Base-by-base conservation (phyloP, 1,140 invertebrate genomes). In the Microplitis demolitor region DNA sequence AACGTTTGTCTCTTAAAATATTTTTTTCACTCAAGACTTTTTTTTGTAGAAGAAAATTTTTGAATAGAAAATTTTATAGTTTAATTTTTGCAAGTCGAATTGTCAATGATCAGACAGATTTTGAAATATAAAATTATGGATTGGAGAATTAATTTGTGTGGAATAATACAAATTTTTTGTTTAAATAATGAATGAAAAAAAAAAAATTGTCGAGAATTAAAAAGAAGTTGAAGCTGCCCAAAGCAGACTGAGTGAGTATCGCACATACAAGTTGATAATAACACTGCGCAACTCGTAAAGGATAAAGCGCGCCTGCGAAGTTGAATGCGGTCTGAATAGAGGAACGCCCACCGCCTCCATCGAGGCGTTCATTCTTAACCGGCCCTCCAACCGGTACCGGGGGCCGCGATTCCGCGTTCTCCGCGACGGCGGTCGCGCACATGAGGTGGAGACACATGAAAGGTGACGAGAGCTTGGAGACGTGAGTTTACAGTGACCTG, bases 341-440 rank as follows among this genome's bases (percentile, higher is more conserved):
- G 34, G 11, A 69, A 62, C 85, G 85, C 85, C 85, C 78, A 83
- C 81, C 79, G 78, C 82, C 81, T 24, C 83, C 82, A 83, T 82
- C 80, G 72, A 80, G 51, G 67, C 70, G 34, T 70, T 71, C 66
- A 61, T 75, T 74, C 72, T 77, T 70, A 50, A 39, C 37, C 4
- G 66, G 74, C 78, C 77, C 79, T 79, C 78, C 79, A 79, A 80
- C 78, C 37, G 14, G 58, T 54, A 16, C 69, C 77, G 71, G 54
- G 62, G 8, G n/a, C 63, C 53, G 56, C 58, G 45, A 53, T 61
- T 45, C 61, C 34, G 16, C 60, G 71, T 69, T 73, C 72, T 72
- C 66, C 66, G 45, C 70, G 66, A 78, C 76, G 71, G 74, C 70
- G 63, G 61, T 72, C 70, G 58, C 31, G 66, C 66, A 67, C 39